These are phyloP conservation scores for Aporophyla lueneburgensis DNA, from an alignment of 2,888 invertebrate species.

Conservation along the genomic window DNA sequence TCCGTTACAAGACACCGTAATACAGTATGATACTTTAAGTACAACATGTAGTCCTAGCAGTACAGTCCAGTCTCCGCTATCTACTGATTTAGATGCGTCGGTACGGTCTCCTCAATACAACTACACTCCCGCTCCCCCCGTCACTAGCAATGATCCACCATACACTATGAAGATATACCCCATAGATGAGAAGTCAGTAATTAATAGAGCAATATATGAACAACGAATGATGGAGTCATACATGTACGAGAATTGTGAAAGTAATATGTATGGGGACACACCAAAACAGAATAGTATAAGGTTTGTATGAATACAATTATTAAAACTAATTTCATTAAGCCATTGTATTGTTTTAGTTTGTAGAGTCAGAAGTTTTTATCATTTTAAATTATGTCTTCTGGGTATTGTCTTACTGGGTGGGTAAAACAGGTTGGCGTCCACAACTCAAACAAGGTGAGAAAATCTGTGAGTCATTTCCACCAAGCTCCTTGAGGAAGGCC, in stretches of 20 bases:
- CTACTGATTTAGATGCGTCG: conserved; percentile 81
- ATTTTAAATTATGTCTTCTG: no score
- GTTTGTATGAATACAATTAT: conserved; percentile 68
- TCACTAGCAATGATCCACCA: conserved; percentile 68
- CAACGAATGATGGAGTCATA: conserved; percentile 78
- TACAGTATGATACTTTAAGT: conserved; percentile 85
- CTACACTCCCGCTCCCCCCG: conserved; percentile 56
- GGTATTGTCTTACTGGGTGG: no score
- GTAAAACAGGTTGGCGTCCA: no score
- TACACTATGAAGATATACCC: conserved; percentile 84
- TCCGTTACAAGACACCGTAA: conserved; percentile 73
- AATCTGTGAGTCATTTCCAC: no score
- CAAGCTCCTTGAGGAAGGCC: no score
- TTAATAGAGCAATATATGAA: conserved; percentile 80
- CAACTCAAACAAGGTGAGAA: no score
- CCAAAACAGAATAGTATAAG: conserved; percentile 86
- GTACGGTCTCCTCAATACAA: conserved; percentile 72
- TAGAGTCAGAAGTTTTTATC: no score
- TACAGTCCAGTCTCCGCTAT: conserved; percentile 82
- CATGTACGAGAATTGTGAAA: conserved; percentile 83
- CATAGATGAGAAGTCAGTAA: conserved; percentile 83
- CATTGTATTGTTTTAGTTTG: conserved; percentile 12
- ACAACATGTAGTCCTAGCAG: conserved; percentile 87
- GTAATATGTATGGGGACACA: conserved; percentile 77
- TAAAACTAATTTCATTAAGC: not conserved